These are phyloP conservation scores for Drosophila ananassae DNA, from an alignment of 1,140 invertebrate genomes.

Conservation along the genomic window DNA sequence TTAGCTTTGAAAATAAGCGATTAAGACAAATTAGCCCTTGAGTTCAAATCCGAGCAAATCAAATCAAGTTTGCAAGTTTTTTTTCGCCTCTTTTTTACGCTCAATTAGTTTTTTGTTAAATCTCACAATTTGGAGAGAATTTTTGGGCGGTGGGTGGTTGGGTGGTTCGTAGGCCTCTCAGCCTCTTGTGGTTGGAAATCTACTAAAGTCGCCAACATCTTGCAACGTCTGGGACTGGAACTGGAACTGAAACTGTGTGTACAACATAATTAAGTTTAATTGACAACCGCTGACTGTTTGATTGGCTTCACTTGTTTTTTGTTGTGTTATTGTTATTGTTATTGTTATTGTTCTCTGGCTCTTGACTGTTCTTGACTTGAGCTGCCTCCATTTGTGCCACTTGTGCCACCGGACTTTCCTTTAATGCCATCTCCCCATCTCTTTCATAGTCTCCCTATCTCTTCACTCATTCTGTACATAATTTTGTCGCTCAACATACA, in stretches of 20 bases:
- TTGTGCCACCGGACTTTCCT: slow-evolving; percentile 15
- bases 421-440: background rate
- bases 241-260: background rate
- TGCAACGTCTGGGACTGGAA: slow-evolving; percentile 16
- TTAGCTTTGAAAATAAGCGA: background rate
- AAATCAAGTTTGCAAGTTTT: background rate
- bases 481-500: slow-evolving; percentile 5
- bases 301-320: slow-evolving; percentile 44
- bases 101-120: slow-evolving; percentile 25
- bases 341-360: background rate
- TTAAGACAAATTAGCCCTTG: background rate
- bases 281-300: slow-evolving; percentile 53
- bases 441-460: background rate
- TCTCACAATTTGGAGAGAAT: slow-evolving; percentile 6
- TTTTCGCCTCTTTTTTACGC: background rate
- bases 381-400: slow-evolving; percentile 31
- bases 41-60: no score
- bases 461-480: slow-evolving; percentile 29
- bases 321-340: background rate
- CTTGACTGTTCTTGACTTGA: slow-evolving; percentile 5
- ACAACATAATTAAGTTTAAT: slow-evolving; percentile 53
- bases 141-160: slow-evolving; percentile 2
- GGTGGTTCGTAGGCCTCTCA: background rate
- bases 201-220: slow-evolving; percentile 25
- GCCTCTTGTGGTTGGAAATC: background rate